Evolutionary conservation across 1,140 invertebrate species (phyloP).

Genomic region (Eciton burchellii): DNA sequence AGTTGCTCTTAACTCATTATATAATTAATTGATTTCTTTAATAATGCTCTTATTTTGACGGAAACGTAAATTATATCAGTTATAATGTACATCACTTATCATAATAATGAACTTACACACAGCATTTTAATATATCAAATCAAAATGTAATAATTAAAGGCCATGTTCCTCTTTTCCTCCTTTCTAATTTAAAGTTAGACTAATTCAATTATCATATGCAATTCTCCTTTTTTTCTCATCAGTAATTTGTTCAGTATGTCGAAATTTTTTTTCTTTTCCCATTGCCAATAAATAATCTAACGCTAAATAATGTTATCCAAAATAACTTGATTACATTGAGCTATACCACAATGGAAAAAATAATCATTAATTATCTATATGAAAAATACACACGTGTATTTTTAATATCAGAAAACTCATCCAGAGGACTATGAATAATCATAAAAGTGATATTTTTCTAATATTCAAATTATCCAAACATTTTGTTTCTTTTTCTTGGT

Average conservation of each 20-base stretch:
- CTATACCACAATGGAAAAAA: conserved; percentile 54
- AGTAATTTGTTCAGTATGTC: not conserved
- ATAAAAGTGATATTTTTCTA: conserved; percentile 34
- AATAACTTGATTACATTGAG: conserved; percentile 35
- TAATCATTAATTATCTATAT: conserved; percentile 21
- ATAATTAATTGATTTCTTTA: conserved; percentile 63
- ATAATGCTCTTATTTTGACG: conserved; percentile 62
- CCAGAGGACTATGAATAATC: conserved; percentile 43
- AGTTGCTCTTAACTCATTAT: conserved; percentile 57
- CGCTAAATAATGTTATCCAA: conserved; percentile 36
- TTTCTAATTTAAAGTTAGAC: conserved; percentile 48
- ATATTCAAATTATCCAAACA: conserved; percentile 58
- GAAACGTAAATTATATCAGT: conserved; percentile 31
- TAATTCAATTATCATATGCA: conserved; percentile 22
- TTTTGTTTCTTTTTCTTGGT: not conserved
- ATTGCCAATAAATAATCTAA: conserved; percentile 18
- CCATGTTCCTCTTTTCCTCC: conserved; percentile 46
- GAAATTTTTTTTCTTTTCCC: conserved; percentile 3
- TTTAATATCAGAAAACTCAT: conserved; percentile 39
- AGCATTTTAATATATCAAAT: conserved; percentile 61
- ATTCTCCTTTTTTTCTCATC: conserved; percentile 13
- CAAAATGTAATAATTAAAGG: conserved; percentile 59
- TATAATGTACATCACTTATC: conserved; percentile 74
- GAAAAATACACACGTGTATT: conserved; percentile 20
- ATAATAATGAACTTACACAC: conserved; percentile 71